Conservation (phyloP, 2,113 vertebrate genomes). For the Otis tarda region DNA sequence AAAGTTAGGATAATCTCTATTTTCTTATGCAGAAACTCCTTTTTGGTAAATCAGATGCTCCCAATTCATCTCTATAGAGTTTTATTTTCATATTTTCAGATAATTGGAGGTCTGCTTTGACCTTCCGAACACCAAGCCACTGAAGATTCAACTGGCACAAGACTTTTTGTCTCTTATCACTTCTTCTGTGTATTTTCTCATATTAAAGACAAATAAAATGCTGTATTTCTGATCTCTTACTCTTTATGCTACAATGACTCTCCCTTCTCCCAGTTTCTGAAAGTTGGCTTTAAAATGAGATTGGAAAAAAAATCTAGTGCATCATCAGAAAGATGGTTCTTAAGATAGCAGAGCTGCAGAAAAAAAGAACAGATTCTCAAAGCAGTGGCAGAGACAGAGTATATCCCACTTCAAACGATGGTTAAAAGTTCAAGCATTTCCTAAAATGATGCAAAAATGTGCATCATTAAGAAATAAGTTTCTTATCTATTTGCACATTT, state of each 20-base stretch:
- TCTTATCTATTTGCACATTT: background rate
- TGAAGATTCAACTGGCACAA: rapidly evolving
- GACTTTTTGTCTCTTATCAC: background rate
- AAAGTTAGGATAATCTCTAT: background rate
- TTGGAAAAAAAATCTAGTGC: background rate
- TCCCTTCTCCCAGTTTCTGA: background rate
- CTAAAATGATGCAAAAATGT: background rate
- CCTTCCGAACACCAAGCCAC: background rate
- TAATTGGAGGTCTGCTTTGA: background rate
- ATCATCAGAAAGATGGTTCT: background rate
- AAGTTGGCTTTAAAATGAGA: background rate
- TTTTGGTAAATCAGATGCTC: background rate
- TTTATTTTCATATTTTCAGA: background rate
- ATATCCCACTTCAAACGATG: slow-evolving; percentile 15
- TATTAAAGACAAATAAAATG: background rate
- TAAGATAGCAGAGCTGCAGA: background rate
- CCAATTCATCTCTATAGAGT: background rate
- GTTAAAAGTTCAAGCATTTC: slow-evolving; percentile 49
- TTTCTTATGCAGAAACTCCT: background rate
- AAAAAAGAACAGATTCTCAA: slow-evolving; percentile 10
- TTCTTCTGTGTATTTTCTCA: background rate
- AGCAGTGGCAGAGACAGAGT: background rate
- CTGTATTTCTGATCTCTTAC: background rate
- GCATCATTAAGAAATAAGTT: background rate
- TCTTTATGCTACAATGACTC: background rate